Base-by-base conservation (phyloP, 2,888 invertebrate species). In the Cyrtodaria siliqua region DNA sequence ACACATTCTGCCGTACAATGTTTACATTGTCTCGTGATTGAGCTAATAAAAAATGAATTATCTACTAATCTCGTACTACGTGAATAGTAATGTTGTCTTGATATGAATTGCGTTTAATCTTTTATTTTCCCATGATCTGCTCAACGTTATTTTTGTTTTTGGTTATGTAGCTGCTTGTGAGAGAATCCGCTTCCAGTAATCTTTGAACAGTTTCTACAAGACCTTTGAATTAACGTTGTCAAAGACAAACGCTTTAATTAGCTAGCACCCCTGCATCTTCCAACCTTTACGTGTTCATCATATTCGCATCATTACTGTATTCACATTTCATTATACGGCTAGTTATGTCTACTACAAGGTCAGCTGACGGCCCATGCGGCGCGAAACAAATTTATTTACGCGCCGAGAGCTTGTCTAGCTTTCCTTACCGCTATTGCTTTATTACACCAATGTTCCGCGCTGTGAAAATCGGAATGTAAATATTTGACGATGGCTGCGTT, bases 391-490 rank as follows among this genome's bases (percentile, higher is more conserved):
- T 72, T 72, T 66, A 72, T 72, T 66, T 26, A 47, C 57, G 24
- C 60, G 49, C 60, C 55, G 49, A 26, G 64, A 44, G 29, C 44
- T 20, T 4, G 53, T 44, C 14, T 16, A 20, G 26, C 44, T 50
- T 24, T 26, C 59, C 47, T 16, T 24, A 29, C 16, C 49, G 44
- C 40, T 18, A 23, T 23, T n/a, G 6, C 12, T 61, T 69, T 62
- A 69, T 56, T 56, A 27, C 62, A 20, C 18, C 55, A 75, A 75
- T 75, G 75, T 64, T 75, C 75, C 69, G 75, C 63, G 52, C 59
- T 27, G 69, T 75, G 69, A 69, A 62, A 63, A 47, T 40, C 49
- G 55, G 64, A 55, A 62, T 69, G 64, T 75, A 69, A 75, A 75
- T 69, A 75, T 75, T 75, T 69, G 64, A 64, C 47, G 64, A 75